Percentiles rank a stretch among this genome's conserved stretches.
These are phyloP conservation scores for Papilio aristodemus DNA, from an alignment of 1,140 invertebrate species.

Conservation along the genomic window DNA sequence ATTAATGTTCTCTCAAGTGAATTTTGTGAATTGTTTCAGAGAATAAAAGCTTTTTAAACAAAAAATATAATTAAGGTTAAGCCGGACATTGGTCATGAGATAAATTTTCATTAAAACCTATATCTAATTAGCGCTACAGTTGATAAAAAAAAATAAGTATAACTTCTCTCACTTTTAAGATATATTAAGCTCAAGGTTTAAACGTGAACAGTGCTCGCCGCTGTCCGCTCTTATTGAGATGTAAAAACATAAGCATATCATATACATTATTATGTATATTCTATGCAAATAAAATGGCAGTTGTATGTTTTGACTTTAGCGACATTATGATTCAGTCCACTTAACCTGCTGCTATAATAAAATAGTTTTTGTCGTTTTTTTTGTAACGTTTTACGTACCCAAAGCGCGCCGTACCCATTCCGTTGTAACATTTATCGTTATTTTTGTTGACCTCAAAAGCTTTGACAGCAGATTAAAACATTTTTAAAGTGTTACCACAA, in stretches of 20 bases:
- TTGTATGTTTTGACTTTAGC: slow-evolving; percentile 8
- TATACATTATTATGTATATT: slow-evolving; percentile 13
- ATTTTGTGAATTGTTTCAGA: too few species aligned
- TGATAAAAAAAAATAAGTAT: slow-evolving; percentile 16
- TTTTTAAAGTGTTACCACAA: neutral
- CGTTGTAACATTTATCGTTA: neutral
- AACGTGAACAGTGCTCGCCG: slow-evolving; percentile 10
- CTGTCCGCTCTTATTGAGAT: neutral
- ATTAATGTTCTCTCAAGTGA: too few species aligned
- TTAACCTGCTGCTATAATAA: slow-evolving; percentile 1
- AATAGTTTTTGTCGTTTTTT: slow-evolving; percentile 10
- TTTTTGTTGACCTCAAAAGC: neutral
- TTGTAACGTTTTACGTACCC: neutral
- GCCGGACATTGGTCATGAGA: neutral
- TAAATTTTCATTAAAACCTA: neutral
- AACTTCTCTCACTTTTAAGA: slow-evolving; percentile 17
- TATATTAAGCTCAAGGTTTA: slow-evolving; percentile 16
- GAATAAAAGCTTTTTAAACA: too few species aligned
- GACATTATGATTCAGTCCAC: slow-evolving; percentile 16
- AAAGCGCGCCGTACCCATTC: slow-evolving; percentile 6
- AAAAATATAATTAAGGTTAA: too few species aligned
- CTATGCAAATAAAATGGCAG: slow-evolving; percentile 18
- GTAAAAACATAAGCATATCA: slow-evolving; percentile 23
- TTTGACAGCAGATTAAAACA: neutral
- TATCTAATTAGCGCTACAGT: neutral